Evolutionary conservation across 1,140 invertebrate genomes (phyloP), one percentile per base, ranked within the genome.

Genomic region (Aphelenchoides besseyi): DNA sequence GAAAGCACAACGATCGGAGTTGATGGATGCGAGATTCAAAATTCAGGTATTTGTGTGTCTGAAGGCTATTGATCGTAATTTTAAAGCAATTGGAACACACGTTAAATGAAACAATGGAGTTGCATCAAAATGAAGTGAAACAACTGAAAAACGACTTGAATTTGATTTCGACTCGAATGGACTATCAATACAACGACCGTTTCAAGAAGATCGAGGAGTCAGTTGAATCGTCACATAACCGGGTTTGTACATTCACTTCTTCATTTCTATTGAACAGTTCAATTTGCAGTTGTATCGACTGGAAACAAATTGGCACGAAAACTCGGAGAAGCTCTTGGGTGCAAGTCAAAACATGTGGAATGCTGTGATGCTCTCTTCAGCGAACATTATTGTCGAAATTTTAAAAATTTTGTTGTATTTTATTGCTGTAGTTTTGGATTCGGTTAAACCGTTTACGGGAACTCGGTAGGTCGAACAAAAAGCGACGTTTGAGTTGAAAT

Each of bases 171-270:
- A 61, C 67, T 23, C 74, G 75, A 35, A 81, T 77, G 78, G 75
- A 77, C 54, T 77, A 77, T 41, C 75, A 77, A 62, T 77, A 77
- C 62, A 77, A 77, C 61, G 75, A 77, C 23, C 63, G 75, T 2
- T 77, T 77, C 41, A 81, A 80, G 41, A 78, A 81, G 16, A 81
- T 77, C 35, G 75, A 77, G 68, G 75, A 77, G 53, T 48, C 74
- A 12, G 68, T 77, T 2, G 75, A 77, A 48, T 48, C 66, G 9
- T 30, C 66, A 1, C 67, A 79, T 35, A 80, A 77, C 32, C 1
- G 74, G 30, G 72, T 74, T 48, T 72, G 35, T 37, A 9, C 33
- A 9, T 2, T 64, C n/a, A 2, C 1, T 54, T 63, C n/a, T 23
- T 28, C 30, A 55, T 0, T 1, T 26, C 5, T 30, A 8, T 8